These are phyloP conservation scores for Synanthedon myopaeformis DNA, from an alignment of 2,888 invertebrate species.

Conservation along the genomic window DNA sequence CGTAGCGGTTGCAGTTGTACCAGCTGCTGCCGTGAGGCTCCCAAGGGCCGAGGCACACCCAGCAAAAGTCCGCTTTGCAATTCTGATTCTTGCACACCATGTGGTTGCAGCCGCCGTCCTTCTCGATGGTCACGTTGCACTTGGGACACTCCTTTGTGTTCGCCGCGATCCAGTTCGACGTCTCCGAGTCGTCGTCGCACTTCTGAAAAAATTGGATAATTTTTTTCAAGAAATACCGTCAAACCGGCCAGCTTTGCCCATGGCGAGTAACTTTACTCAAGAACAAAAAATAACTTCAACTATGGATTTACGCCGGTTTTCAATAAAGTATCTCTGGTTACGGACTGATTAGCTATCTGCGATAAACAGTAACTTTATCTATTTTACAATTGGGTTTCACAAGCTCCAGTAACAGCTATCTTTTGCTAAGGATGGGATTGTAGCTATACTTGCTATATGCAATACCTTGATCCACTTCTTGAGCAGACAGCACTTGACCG, in stretches of 20 bases:
- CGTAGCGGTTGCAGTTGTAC: conserved; percentile 98
- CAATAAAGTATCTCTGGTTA: too few relatives aligned
- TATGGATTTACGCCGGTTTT: too few relatives aligned
- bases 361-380: too few relatives aligned
- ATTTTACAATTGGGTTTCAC: too few relatives aligned
- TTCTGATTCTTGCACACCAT: conserved; percentile 99
- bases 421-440: too few relatives aligned
- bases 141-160: conserved; percentile 99
- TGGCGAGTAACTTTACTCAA: too few relatives aligned
- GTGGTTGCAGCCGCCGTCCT: conserved; percentile 99
- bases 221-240: too few relatives aligned
- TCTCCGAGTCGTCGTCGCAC: conserved; percentile 99
- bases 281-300: too few relatives aligned
- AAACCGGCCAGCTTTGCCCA: too few relatives aligned
- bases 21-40: conserved; percentile 98
- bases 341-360: too few relatives aligned
- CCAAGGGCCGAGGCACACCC: conserved; percentile 99
- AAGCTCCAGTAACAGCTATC: too few relatives aligned
- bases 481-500: conserved; percentile 92
- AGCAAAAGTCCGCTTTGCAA: conserved; percentile 98
- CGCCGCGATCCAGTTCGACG: conserved; percentile 99
- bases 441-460: neutral
- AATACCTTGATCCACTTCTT: conserved; percentile 92
- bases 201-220: too few relatives aligned
- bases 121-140: conserved; percentile 96